These are phyloP conservation scores for Drosophila tropicalis DNA, from an alignment of 1,140 invertebrate genomes.

Conservation along the genomic window DNA sequence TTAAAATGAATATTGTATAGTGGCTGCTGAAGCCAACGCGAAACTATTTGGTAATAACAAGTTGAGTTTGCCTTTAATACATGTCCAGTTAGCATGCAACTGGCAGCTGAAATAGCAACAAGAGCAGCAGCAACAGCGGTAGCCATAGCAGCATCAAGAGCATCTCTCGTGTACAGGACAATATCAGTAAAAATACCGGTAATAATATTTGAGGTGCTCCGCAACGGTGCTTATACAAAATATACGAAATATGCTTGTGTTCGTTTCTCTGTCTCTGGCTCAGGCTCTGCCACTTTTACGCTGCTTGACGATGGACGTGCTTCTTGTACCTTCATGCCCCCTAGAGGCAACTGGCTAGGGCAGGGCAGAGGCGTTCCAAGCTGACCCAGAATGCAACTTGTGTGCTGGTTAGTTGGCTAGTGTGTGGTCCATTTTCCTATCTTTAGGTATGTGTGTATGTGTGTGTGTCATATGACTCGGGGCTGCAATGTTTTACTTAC, in stretches of 20 bases:
- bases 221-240: conserved; percentile 46
- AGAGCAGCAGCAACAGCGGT: not conserved
- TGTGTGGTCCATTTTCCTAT: conserved; percentile 18
- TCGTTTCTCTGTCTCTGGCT: not conserved
- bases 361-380: conserved; percentile 33
- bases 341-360: conserved; percentile 9
- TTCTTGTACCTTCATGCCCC: conserved; percentile 39
- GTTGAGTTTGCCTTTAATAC: conserved; percentile 70
- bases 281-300: conserved; percentile 39
- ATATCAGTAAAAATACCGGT: conserved; percentile 75
- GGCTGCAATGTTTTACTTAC: conserved; percentile 76
- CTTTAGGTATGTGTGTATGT: conserved; percentile 6
- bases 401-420: conserved; percentile 61
- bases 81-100: conserved; percentile 70
- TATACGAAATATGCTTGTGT: conserved; percentile 26
- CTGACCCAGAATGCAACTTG: conserved; percentile 78
- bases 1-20: not conserved
- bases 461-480: conserved; percentile 42
- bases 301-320: conserved; percentile 22
- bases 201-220: conserved; percentile 77
- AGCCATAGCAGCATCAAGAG: not conserved
- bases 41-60: conserved; percentile 33
- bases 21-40: not conserved
- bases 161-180: conserved; percentile 53
- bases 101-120: conserved; percentile 27